Evolutionary conservation across 1,140 invertebrate genomes (phyloP), one percentile per base, ranked within the genome.

Genomic region (Ips nitidus): DNA sequence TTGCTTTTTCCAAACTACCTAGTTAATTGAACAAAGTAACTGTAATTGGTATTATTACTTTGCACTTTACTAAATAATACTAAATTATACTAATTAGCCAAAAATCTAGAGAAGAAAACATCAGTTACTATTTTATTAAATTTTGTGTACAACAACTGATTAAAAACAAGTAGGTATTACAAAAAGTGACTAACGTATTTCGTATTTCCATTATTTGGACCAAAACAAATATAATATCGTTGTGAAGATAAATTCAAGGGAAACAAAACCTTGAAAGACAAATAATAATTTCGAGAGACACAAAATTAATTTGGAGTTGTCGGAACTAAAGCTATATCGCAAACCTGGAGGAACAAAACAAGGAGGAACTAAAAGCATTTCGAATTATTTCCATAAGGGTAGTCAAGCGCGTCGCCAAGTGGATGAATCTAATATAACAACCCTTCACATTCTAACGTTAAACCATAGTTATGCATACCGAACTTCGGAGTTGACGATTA

Each of bases 401-500:
- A 75, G 73, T 71, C 72, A 71, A 75, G 71, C 75, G 73, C 69
- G 74, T 69, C 65, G 70, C 72, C 71, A 71, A 73, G 73, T 74
- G 71, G 76, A 75, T 76, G 73, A 75, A 78, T 75, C 73, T 76
- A 76, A 78, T 76, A 76, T 75, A 76, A 75, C 74, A 76, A 72
- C 69, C 66, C 66, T 66, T 76, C 77, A 75, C 77, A 76, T 74
- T 76, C 77, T 75, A 71, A 78, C 66, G 70, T 72, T 59, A 78
- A 78, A 77, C 76, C 77, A 77, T 75, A 75, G 77, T 76, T 78
- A 77, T 78, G 75, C 75, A 75, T 76, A 74, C 74, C 75, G 69
- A 72, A 69, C 65, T 66, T 70, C 71, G 7, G 59, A 71, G 72
- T 68, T 53, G 64, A 50, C 55, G 60, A 45, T 72, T 56, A 77